A percentile compares a stretch with the other conserved stretches of the same genome.
Evolutionary conservation across 2,797 vertebrate genomes (phyloP).

Genomic region (Cirrhinus molitorella): DNA sequence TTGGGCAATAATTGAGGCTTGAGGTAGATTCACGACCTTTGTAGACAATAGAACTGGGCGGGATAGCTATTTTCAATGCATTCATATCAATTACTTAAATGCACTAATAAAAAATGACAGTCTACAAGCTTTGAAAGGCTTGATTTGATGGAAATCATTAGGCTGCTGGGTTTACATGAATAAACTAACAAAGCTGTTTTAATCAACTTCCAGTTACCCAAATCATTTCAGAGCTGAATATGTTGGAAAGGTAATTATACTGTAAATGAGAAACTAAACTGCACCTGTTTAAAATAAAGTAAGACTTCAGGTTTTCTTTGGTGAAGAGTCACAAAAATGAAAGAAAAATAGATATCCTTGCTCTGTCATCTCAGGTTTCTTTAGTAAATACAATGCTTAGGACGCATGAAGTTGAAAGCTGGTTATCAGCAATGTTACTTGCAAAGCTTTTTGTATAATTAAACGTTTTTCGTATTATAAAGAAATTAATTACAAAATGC

Average conservation of each 20-base stretch:
- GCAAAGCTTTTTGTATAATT: background rate
- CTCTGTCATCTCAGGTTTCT: conserved; percentile 4
- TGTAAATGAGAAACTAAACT: background rate
- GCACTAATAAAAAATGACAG: background rate
- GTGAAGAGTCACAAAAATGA: background rate
- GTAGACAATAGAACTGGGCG: conserved; percentile 60
- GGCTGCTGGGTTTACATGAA: conserved; percentile 11
- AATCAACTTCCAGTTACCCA: background rate
- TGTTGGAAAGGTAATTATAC: background rate
- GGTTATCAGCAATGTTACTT: background rate
- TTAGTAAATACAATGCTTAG: background rate
- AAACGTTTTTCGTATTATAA: background rate
- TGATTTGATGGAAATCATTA: background rate
- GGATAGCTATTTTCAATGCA: conserved; percentile 65
- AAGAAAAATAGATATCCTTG: background rate
- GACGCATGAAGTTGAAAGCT: background rate
- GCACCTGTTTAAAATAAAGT: background rate
- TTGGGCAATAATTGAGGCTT: conserved; percentile 77
- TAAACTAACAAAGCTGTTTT: background rate
- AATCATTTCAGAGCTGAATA: background rate
- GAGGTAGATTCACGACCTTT: conserved; percentile 68
- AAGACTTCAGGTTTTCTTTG: background rate
- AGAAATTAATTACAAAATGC: background rate
- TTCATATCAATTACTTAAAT: conserved; percentile 74
- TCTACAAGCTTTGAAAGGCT: background rate